phyloP scores from a whole-genome alignment of 2,888 invertebrate species.

The Ptychoptera albimana region DNA sequence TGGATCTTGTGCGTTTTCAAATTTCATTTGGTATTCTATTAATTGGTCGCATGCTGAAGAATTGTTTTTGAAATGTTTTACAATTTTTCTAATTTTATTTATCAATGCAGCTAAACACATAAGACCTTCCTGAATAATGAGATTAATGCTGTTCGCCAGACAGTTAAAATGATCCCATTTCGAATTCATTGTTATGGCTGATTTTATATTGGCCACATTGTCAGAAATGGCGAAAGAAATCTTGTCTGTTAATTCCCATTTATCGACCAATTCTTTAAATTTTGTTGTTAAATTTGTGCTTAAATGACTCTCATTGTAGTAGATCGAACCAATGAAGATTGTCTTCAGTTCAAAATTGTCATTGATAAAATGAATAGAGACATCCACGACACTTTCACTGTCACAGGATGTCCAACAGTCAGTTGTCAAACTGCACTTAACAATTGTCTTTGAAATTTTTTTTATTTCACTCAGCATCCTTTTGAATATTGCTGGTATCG shows the following conservation, averaged over 20 bases:
- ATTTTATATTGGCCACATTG: conserved; percentile 9
- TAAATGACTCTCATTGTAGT: conserved; percentile 13
- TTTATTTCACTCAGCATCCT: conserved; percentile 12
- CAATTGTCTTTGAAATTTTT: conserved; percentile 8
- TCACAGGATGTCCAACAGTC: conserved; percentile 19
- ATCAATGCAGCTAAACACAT: conserved; percentile 3
- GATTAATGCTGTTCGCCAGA: conserved; percentile 12
- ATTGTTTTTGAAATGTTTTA: conserved; percentile 16
- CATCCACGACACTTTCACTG: conserved; percentile 16
- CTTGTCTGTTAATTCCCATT: conserved; percentile 16
- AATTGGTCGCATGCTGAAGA: conserved; percentile 12
- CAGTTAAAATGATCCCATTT: conserved; percentile 13
- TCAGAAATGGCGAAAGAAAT: conserved; percentile 14
- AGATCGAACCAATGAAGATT: conserved; percentile 13
- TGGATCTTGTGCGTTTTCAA: background rate
- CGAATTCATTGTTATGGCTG: conserved; percentile 10
- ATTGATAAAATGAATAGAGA: conserved; percentile 14
- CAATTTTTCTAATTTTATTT: too few relatives aligned
- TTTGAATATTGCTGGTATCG: too few relatives aligned
- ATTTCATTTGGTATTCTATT: conserved; percentile 17
- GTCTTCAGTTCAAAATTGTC: conserved; percentile 15
- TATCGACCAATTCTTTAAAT: conserved; percentile 11
- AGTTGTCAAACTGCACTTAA: conserved; percentile 15
- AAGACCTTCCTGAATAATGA: conserved; percentile 9
- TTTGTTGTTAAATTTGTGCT: conserved; percentile 14